Percentiles rank a stretch among this genome's conserved stretches.
Evolutionary conservation across 2,888 invertebrate genomes (phyloP).

Genomic region (Eilema griseolum): DNA sequence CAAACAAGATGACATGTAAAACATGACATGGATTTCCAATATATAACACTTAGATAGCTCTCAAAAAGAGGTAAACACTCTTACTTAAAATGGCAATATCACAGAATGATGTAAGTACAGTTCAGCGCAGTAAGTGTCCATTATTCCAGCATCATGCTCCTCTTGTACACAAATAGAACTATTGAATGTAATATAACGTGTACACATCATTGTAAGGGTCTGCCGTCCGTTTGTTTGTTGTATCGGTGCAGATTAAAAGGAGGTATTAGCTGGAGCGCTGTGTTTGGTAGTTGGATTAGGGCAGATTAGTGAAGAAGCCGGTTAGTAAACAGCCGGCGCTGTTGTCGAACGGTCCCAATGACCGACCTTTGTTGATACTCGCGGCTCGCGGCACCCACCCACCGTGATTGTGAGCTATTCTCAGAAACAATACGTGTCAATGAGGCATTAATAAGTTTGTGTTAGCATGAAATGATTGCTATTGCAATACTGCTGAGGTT

Average conservation of each 20-base stretch:
- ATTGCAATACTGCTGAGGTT: too few relatives aligned
- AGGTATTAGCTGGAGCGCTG: constrained; percentile 4
- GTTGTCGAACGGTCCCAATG: neutral
- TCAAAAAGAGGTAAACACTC: too few relatives aligned
- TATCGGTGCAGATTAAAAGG: neutral
- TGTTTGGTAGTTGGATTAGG: constrained; percentile 6
- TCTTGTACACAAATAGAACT: neutral
- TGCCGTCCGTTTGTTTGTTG: neutral
- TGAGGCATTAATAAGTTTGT: neutral
- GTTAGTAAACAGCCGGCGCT: constrained; percentile 8
- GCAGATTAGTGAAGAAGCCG: constrained; percentile 8
- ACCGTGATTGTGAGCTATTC: constrained; percentile 10
- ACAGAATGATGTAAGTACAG: too few relatives aligned
- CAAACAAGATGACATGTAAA: neutral
- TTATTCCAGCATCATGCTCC: neutral
- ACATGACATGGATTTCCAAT: too few relatives aligned
- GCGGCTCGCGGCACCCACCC: neutral
- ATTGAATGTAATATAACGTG: neutral
- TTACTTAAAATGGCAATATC: too few relatives aligned
- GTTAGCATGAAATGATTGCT: neutral
- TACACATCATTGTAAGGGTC: neutral
- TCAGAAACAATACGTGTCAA: constrained; percentile 4
- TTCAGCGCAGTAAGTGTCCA: neutral
- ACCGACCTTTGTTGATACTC: constrained; percentile 12
- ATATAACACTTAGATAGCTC: too few relatives aligned